Conservation (phyloP, 2,113 vertebrate species). For the Sinocyclocheilus maitianheensis region DNA sequence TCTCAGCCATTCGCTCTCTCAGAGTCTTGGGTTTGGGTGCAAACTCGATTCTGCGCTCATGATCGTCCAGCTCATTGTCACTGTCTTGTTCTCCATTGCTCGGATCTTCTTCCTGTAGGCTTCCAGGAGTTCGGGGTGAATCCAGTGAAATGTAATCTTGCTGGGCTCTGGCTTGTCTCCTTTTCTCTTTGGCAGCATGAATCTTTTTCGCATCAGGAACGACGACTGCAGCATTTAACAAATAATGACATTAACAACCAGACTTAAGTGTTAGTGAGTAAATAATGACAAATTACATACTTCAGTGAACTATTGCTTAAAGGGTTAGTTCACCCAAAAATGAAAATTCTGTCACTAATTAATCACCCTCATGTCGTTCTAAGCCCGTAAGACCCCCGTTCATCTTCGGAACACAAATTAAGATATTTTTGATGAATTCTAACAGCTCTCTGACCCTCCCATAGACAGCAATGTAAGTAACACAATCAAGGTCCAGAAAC, state of each 20-base stretch:
- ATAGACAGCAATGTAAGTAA: too few species aligned
- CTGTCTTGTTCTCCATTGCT: conserved; percentile 63
- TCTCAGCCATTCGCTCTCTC: conserved; percentile 82
- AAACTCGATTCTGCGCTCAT: conserved; percentile 80
- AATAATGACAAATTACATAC: neutral
- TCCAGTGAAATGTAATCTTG: conserved; percentile 83
- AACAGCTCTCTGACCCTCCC: too few species aligned
- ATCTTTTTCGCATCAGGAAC: conserved; percentile 76
- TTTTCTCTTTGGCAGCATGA: conserved; percentile 76
- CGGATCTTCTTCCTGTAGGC: conserved; percentile 51
- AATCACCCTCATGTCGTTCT: too few species aligned
- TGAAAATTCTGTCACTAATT: too few species aligned
- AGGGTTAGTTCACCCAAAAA: too few species aligned
- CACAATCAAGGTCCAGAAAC: too few species aligned
- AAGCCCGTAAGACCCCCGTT: too few species aligned
- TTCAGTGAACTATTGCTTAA: neutral
- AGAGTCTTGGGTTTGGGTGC: conserved; percentile 78
- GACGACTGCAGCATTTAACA: conserved; percentile 63
- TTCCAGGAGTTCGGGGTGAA: conserved; percentile 29
- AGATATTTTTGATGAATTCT: too few species aligned
- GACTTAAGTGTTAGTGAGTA: neutral
- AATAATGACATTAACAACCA: neutral
- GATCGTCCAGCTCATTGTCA: conserved; percentile 82
- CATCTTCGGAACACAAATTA: too few species aligned
- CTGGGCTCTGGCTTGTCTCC: conserved; percentile 70